A percentile compares a stretch with the other conserved stretches of the same genome.
Evolutionary conservation across 2,113 vertebrate species (phyloP).

Genomic region (Haemorhous mexicanus): DNA sequence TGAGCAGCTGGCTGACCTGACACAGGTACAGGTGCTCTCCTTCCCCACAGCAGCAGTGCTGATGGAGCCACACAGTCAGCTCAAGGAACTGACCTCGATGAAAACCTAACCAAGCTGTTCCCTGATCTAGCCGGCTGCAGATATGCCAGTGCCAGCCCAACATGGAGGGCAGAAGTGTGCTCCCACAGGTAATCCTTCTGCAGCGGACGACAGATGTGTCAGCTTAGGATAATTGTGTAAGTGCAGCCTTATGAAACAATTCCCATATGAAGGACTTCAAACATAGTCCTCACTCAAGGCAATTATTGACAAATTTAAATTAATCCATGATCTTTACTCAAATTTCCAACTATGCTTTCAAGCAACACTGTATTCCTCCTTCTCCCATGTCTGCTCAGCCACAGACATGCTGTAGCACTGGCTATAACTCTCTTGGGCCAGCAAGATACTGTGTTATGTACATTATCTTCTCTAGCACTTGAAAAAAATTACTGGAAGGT

Average conservation of each 20-base stretch:
- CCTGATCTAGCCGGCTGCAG: background rate
- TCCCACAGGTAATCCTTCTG: background rate
- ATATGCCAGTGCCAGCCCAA: background rate
- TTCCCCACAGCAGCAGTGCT: background rate
- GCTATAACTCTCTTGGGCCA: background rate
- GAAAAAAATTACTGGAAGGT: background rate
- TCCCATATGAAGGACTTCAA: background rate
- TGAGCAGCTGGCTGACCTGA: accelerated
- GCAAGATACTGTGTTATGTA: background rate
- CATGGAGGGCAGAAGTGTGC: accelerated
- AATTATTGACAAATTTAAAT: background rate
- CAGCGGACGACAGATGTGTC: background rate
- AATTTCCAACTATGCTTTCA: background rate
- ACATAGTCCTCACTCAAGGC: background rate
- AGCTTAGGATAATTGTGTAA: background rate
- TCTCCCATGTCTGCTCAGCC: accelerated
- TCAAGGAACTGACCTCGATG: no score
- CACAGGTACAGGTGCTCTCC: background rate
- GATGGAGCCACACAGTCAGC: background rate
- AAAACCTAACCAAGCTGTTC: background rate
- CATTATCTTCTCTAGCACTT: background rate
- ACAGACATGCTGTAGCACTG: background rate
- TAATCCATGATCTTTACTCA: background rate
- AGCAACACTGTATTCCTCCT: background rate
- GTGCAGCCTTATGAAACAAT: background rate